phyloP scores from a whole-genome alignment of 2,888 invertebrate species.

The Cylindroiulus punctatus region DNA sequence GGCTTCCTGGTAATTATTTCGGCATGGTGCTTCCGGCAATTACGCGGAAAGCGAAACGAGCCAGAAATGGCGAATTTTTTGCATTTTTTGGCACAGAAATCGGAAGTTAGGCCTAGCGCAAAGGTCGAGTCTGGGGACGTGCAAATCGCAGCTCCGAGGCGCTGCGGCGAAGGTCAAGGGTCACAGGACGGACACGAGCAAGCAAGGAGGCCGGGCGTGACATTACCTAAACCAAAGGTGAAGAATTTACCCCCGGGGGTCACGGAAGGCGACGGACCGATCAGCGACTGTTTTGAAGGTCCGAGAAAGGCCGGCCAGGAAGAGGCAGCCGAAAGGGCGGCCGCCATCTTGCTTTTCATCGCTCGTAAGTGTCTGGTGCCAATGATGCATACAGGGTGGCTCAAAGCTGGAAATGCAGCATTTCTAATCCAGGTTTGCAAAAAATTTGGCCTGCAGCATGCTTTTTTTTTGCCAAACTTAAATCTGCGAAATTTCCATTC shows the following conservation, averaged over 20 bases:
- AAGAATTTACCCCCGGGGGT: slow-evolving; percentile 1
- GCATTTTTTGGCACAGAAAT: background rate
- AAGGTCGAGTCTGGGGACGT: background rate
- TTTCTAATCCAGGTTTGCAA: no score
- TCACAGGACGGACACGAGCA: background rate
- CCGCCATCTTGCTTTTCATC: background rate
- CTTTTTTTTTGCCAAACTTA: no score
- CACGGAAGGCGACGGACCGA: background rate
- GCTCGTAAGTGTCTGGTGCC: background rate
- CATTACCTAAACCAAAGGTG: slow-evolving; percentile 12
- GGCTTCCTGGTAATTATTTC: no score
- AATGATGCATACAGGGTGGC: background rate
- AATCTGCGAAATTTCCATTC: background rate
- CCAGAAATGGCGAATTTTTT: no score
- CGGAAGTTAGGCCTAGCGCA: background rate
- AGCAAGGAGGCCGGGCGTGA: background rate
- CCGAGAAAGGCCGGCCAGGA: background rate
- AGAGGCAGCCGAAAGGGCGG: background rate
- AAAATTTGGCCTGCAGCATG: no score
- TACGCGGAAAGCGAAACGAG: no score
- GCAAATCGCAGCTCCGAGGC: background rate
- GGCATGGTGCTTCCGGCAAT: no score
- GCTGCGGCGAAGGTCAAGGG: background rate
- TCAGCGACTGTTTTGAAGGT: background rate
- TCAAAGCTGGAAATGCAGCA: background rate